Percentiles rank a stretch among this genome's conserved stretches.
Evolutionary conservation across 1,140 invertebrate genomes (phyloP).

Genomic region (Akabosia matsudoensis): DNA sequence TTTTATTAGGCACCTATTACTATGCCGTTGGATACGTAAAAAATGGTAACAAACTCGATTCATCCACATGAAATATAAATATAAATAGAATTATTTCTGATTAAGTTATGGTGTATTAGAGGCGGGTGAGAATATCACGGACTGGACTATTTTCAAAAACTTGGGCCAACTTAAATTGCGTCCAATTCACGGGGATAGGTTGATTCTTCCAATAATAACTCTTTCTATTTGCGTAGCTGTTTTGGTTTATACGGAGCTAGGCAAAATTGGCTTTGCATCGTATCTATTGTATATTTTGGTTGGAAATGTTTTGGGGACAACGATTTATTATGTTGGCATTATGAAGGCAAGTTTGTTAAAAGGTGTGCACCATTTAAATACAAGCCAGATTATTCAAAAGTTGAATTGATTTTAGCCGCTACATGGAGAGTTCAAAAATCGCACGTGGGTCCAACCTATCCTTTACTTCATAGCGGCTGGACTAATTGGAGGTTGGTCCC

Average conservation of each 20-base stretch:
- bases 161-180: constrained; percentile 20
- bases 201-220: constrained; percentile 35
- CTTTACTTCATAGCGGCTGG: constrained; percentile 35
- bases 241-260: constrained; percentile 34
- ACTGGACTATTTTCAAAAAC: neutral
- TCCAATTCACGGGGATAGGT: constrained; percentile 33
- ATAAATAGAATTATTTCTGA: neutral
- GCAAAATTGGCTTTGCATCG: constrained; percentile 34
- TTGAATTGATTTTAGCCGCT: constrained; percentile 29
- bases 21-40: constrained; percentile 40
- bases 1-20: constrained; percentile 26
- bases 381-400: neutral
- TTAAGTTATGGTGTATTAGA: constrained; percentile 17
- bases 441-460: constrained; percentile 39
- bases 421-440: constrained; percentile 44
- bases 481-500: constrained; percentile 34
- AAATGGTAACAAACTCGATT: constrained; percentile 27
- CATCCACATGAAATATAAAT: neutral
- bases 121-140: neutral
- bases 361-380: neutral
- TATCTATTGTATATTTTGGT: constrained; percentile 42
- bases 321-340: constrained; percentile 40
- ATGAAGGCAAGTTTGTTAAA: constrained; percentile 41
- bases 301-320: constrained; percentile 34
- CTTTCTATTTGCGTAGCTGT: constrained; percentile 35